These are phyloP conservation scores for Ranitomeya imitator DNA, from an alignment of 2,113 vertebrate species.

Conservation along the genomic window DNA sequence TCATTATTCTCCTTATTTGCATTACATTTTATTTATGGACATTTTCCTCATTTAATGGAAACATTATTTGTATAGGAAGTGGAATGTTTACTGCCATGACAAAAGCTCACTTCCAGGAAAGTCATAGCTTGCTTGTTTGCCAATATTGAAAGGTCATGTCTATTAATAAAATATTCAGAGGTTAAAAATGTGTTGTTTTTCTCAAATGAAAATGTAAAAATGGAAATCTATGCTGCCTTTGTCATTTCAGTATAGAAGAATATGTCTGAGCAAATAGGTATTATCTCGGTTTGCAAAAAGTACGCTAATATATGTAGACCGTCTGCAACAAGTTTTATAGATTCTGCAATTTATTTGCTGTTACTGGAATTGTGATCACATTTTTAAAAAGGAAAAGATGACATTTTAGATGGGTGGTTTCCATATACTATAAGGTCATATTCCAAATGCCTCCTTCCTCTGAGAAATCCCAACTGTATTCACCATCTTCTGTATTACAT, in stretches of 20 bases:
- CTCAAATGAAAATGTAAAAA: neutral
- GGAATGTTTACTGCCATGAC: conserved; percentile 24
- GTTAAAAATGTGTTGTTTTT: conserved; percentile 2
- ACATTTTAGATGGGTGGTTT: neutral
- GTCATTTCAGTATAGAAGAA: neutral
- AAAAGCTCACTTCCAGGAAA: conserved; percentile 21
- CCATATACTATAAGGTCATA: neutral
- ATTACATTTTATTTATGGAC: neutral
- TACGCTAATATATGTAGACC: neutral
- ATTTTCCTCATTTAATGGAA: neutral
- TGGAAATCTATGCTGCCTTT: conserved; percentile 2
- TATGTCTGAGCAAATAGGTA: neutral
- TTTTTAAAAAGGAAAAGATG: neutral
- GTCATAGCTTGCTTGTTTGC: conserved; percentile 2
- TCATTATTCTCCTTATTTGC: too few species aligned
- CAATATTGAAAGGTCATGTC: conserved; percentile 30
- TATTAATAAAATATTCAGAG: conserved; percentile 47
- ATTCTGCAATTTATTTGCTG: neutral
- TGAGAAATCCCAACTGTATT: conserved; percentile 7
- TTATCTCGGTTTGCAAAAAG: neutral
- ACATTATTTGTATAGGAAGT: conserved; percentile 3
- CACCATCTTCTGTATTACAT: neutral
- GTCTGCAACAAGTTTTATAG: neutral
- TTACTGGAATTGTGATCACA: neutral
- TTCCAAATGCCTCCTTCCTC: neutral